These are phyloP conservation scores for Bombus pyrosoma DNA, from an alignment of 1,140 invertebrate species.

Conservation along the genomic window DNA sequence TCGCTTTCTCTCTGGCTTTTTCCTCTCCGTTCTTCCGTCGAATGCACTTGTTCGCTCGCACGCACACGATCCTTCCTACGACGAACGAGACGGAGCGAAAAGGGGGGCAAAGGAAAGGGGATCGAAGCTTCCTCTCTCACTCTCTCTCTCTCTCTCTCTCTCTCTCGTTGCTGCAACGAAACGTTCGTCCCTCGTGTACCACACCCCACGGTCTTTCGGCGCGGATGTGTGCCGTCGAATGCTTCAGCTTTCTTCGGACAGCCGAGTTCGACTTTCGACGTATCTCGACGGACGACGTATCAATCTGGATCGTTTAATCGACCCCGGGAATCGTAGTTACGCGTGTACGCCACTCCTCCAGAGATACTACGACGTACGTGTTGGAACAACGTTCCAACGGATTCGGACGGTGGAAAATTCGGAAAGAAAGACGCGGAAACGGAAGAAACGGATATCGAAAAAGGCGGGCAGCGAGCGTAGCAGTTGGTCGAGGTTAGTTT, in stretches of 20 bases:
- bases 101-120: not conserved
- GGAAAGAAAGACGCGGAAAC: conserved; percentile 1
- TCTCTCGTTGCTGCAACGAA: conserved; percentile 60
- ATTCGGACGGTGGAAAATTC: not conserved
- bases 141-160: conserved; percentile 32
- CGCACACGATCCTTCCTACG: conserved; percentile 17
- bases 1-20: conserved; percentile 16
- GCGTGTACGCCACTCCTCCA: too few species aligned
- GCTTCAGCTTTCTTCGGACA: conserved; percentile 50
- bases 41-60: conserved; percentile 42
- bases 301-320: not conserved
- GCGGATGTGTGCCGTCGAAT: conserved; percentile 35
- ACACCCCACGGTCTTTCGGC: conserved; percentile 55
- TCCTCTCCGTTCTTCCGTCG: conserved; percentile 26
- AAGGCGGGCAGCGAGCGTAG: not conserved
- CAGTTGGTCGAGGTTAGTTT: conserved; percentile 60
- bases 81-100: conserved; percentile 13
- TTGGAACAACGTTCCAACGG: too few species aligned
- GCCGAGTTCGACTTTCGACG: conserved; percentile 12
- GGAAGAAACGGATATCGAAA: not conserved
- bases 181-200: conserved; percentile 53
- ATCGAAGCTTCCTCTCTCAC: conserved; percentile 15
- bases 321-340: too few species aligned
- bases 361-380: too few species aligned
- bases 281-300: not conserved